Conservation (phyloP, 2,797 vertebrate species). For the Calcarius lapponicus region DNA sequence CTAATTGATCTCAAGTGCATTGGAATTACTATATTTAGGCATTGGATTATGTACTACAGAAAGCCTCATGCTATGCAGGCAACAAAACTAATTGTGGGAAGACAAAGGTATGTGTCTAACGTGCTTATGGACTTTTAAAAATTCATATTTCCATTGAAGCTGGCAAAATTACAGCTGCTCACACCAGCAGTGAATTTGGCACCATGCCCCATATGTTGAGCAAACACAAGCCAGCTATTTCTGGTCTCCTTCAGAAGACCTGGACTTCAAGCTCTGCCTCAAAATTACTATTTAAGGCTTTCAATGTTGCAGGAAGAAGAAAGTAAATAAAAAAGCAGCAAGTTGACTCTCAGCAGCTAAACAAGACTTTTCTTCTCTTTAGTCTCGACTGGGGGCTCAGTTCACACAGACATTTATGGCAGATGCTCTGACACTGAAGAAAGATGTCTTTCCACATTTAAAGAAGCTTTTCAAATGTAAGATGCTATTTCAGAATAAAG, state of each 20-base stretch:
- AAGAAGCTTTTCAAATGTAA: neutral
- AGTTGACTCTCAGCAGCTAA: conserved; percentile 21
- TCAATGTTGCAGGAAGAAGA: neutral
- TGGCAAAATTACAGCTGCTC: conserved; percentile 50
- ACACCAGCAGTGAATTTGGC: conserved; percentile 59
- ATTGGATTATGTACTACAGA: conserved; percentile 51
- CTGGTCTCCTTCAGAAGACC: conserved; percentile 27
- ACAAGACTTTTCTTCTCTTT: conserved; percentile 4
- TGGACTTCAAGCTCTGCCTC: conserved; percentile 7
- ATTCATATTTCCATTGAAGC: conserved; percentile 46
- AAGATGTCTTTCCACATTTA: neutral
- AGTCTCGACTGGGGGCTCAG: neutral
- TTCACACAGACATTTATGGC: neutral
- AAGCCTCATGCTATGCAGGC: conserved; percentile 50
- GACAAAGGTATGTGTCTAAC: conserved; percentile 64
- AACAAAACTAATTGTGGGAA: conserved; percentile 62
- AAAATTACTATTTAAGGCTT: neutral
- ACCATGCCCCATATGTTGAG: neutral
- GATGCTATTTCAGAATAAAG: neutral
- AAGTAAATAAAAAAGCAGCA: neutral
- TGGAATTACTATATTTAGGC: conserved; percentile 66
- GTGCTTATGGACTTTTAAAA: conserved; percentile 48
- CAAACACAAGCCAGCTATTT: neutral
- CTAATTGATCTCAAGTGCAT: conserved; percentile 69
- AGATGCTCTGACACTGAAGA: neutral